phyloP scores from a whole-genome alignment of 2,113 vertebrate species.

The Marmota monax region DNA sequence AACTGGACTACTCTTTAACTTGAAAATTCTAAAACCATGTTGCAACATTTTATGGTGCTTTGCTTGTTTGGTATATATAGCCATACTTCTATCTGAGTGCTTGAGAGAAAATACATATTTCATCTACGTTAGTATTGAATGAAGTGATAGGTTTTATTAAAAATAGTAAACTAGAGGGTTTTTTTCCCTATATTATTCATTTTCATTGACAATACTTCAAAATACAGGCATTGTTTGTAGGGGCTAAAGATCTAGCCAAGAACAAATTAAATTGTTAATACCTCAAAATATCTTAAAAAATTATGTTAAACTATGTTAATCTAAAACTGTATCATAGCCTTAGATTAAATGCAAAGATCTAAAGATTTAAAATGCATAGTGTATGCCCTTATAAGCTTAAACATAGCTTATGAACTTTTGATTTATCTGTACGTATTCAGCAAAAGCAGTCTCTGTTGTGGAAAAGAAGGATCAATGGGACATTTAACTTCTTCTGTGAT shows the following conservation, averaged over 20 bases:
- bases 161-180: background rate
- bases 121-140: constrained; percentile 30
- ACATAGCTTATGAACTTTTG: background rate
- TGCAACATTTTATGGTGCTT: constrained; percentile 70
- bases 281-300: constrained; percentile 48
- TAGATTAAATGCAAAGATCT: constrained; percentile 59
- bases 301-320: constrained; percentile 29
- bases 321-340: constrained; percentile 36
- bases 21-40: constrained; percentile 51
- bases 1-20: constrained; percentile 62
- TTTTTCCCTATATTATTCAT: background rate
- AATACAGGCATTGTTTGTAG: background rate
- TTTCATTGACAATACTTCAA: constrained; percentile 50
- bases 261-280: constrained; percentile 56
- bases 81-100: background rate
- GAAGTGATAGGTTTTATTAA: constrained; percentile 49
- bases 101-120: background rate
- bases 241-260: constrained; percentile 17
- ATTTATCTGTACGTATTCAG: background rate
- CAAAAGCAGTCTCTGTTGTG: background rate
- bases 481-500: constrained; percentile 24
- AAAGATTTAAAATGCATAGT: constrained; percentile 28
- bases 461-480: background rate
- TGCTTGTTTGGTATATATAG: constrained; percentile 38
- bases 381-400: background rate